phyloP scores from a whole-genome alignment of 2,113 vertebrate genomes.

The Phrynocephalus versicolor region DNA sequence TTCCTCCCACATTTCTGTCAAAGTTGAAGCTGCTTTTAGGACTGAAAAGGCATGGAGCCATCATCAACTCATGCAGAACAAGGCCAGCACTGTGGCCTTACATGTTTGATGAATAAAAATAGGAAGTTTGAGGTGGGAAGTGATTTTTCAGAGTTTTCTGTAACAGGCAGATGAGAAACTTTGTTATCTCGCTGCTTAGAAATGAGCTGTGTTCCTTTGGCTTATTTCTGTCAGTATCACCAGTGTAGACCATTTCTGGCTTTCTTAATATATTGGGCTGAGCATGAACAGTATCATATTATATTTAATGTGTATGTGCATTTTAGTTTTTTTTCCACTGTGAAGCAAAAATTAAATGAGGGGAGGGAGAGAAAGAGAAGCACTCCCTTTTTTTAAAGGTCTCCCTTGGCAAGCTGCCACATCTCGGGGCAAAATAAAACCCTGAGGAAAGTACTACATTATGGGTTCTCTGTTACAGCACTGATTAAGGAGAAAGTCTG shows the following conservation, averaged over 20 bases:
- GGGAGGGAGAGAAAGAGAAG: too few relatives aligned
- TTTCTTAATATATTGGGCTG: background rate
- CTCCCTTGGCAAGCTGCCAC: too few relatives aligned
- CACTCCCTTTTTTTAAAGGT: too few relatives aligned
- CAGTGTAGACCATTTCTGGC: background rate
- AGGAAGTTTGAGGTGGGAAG: background rate
- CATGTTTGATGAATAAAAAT: background rate
- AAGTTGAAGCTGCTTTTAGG: background rate
- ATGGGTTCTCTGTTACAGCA: too few relatives aligned
- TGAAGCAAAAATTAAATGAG: too few relatives aligned
- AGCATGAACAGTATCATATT: too few relatives aligned
- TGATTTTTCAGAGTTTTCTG: background rate
- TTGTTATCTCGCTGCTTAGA: too few relatives aligned
- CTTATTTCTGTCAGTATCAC: too few relatives aligned
- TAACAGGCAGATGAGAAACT: background rate
- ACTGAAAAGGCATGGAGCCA: background rate
- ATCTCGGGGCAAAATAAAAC: too few relatives aligned
- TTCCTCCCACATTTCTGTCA: background rate
- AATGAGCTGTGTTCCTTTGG: too few relatives aligned
- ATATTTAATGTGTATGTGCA: background rate
- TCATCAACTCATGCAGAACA: background rate
- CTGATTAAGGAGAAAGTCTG: too few relatives aligned
- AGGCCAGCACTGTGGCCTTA: background rate
- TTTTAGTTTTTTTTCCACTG: background rate
- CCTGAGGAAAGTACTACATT: too few relatives aligned